These are phyloP conservation scores for Prenolepis imparis DNA, from an alignment of 2,888 invertebrate species.

Conservation along the genomic window DNA sequence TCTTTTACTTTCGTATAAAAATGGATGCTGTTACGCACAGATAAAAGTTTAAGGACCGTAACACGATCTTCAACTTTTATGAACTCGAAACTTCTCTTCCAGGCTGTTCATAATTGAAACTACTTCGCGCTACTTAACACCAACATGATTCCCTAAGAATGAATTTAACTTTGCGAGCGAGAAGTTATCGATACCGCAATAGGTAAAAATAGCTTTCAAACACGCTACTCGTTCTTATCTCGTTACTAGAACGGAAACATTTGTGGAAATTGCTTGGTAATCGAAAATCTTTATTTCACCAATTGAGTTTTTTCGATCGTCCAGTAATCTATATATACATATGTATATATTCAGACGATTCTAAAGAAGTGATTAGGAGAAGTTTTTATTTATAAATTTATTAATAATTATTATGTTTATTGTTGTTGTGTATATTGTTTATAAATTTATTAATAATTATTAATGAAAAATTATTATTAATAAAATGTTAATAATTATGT, in stretches of 20 bases:
- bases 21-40: background rate
- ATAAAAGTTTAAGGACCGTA: constrained; percentile 15
- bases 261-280: constrained; percentile 10
- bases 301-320: background rate
- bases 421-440: too few relatives aligned
- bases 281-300: background rate
- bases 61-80: constrained; percentile 21
- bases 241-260: background rate
- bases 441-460: background rate
- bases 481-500: too few relatives aligned
- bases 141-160: constrained; percentile 6
- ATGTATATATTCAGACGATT: background rate
- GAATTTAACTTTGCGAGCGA: constrained; percentile 15
- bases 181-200: constrained; percentile 15
- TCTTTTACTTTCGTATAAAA: background rate
- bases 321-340: too few relatives aligned
- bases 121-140: constrained; percentile 15
- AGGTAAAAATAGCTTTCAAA: constrained; percentile 18
- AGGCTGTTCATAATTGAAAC: constrained; percentile 20
- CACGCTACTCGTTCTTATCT: constrained; percentile 8
- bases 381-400: background rate
- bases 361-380: background rate
- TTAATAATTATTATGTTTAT: too few relatives aligned
- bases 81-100: constrained; percentile 13
- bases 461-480: too few relatives aligned